Percentiles rank a stretch among this genome's conserved stretches.
phyloP scores from a whole-genome alignment of 1,140 invertebrate species.

The Drosophila subpulchrella region DNA sequence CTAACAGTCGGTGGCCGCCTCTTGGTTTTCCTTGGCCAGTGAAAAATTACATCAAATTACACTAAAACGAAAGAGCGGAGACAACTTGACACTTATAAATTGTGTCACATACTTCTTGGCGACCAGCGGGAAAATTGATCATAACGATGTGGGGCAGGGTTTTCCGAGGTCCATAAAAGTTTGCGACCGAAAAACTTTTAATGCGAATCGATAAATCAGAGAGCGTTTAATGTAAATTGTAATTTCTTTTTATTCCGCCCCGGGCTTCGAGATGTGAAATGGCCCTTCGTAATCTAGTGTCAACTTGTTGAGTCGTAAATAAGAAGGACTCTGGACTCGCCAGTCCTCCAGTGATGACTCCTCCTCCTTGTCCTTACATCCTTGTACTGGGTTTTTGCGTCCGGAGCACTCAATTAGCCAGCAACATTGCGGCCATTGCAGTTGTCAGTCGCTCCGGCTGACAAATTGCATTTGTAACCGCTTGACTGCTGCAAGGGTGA shows the following conservation, averaged over 20 bases:
- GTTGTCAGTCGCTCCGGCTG: conserved; percentile 55
- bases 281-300: conserved; percentile 59
- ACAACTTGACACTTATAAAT: conserved; percentile 79
- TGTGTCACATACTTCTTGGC: conserved; percentile 72
- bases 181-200: conserved; percentile 64
- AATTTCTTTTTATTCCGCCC: conserved; percentile 21
- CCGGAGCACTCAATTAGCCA: conserved; percentile 63
- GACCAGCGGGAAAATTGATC: conserved; percentile 59
- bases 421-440: conserved; percentile 38
- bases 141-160: conserved; percentile 22
- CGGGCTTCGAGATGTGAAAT: conserved; percentile 14
- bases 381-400: conserved; percentile 9
- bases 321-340: conserved; percentile 28
- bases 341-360: conserved; percentile 10
- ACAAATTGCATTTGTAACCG: conserved; percentile 76
- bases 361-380: conserved; percentile 9
- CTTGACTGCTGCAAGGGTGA: conserved; percentile 35
- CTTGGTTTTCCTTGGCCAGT: conserved; percentile 28
- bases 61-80: conserved; percentile 27
- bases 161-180: conserved; percentile 37
- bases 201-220: conserved; percentile 69
- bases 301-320: conserved; percentile 81
- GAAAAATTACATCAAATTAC: conserved; percentile 75
- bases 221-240: conserved; percentile 53
- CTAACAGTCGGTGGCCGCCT: conserved; percentile 60